Conservation (phyloP, 2,888 invertebrate genomes). For the Eumerus sabulonum region DNA sequence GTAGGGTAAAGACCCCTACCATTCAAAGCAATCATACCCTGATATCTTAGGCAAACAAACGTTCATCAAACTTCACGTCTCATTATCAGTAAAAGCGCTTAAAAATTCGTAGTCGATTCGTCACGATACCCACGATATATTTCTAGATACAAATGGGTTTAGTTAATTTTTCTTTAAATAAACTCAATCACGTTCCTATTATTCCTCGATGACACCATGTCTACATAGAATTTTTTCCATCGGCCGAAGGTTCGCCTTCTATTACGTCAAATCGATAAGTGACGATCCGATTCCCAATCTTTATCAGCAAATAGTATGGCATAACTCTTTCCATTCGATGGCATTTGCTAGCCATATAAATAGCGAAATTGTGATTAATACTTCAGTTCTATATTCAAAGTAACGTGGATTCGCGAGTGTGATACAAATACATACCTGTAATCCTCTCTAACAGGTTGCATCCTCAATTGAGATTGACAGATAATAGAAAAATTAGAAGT, state of each 20-base stretch:
- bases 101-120: too few relatives aligned
- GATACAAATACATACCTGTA: constrained; percentile 10
- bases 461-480: background rate
- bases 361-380: constrained; percentile 33
- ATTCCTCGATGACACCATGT: constrained; percentile 22
- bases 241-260: background rate
- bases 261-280: constrained; percentile 52
- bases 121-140: too few relatives aligned
- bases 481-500: constrained; percentile 13
- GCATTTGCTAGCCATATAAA: constrained; percentile 39
- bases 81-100: too few relatives aligned
- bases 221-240: background rate
- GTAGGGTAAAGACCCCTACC: too few relatives aligned
- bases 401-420: constrained; percentile 12
- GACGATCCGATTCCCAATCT: constrained; percentile 39
- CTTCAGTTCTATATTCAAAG: constrained; percentile 36
- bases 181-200: background rate
- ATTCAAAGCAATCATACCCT: too few relatives aligned
- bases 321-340: background rate
- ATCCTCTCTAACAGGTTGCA: constrained; percentile 10
- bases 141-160: too few relatives aligned
- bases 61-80: too few relatives aligned
- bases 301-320: background rate
- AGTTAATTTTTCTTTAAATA: too few relatives aligned
- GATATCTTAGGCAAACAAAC: too few relatives aligned